Conservation (phyloP, 2,888 invertebrate genomes). For the Eurois occulta region DNA sequence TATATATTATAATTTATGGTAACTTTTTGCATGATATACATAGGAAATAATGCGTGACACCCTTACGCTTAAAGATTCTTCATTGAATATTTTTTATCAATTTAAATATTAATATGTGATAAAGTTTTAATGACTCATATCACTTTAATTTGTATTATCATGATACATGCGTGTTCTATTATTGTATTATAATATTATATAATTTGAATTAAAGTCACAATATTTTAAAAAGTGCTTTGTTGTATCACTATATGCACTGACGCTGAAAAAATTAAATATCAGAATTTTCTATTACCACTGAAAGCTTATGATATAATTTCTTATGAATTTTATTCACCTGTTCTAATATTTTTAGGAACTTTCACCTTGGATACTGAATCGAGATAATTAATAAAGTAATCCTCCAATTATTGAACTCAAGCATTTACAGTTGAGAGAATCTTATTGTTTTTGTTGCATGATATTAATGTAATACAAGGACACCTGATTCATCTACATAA, state of each 20-base stretch:
- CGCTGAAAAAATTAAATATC: not conserved
- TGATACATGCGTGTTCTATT: not conserved
- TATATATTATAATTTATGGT: not conserved
- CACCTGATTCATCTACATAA: constrained; percentile 28
- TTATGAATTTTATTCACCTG: not conserved
- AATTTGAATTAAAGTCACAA: too few species aligned
- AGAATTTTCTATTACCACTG: constrained; percentile 2
- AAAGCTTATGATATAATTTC: not conserved
- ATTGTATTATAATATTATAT: not conserved
- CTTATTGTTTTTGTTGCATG: constrained; percentile 23
- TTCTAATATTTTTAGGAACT: constrained; percentile 15
- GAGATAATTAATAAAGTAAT: not conserved
- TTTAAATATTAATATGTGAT: not conserved
- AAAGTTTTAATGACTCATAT: not conserved
- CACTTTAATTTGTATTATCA: not conserved
- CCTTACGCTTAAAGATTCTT: not conserved
- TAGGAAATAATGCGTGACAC: not conserved
- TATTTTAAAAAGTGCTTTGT: not conserved
- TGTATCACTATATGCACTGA: not conserved
- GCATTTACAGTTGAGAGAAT: not conserved
- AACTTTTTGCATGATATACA: not conserved
- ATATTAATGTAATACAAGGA: constrained; percentile 32
- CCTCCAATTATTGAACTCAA: not conserved
- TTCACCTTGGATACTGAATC: constrained; percentile 16
- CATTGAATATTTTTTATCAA: not conserved